phyloP scores from a whole-genome alignment of 35 echinoderm and acorn worm species.

The Anneissia japonica region DNA sequence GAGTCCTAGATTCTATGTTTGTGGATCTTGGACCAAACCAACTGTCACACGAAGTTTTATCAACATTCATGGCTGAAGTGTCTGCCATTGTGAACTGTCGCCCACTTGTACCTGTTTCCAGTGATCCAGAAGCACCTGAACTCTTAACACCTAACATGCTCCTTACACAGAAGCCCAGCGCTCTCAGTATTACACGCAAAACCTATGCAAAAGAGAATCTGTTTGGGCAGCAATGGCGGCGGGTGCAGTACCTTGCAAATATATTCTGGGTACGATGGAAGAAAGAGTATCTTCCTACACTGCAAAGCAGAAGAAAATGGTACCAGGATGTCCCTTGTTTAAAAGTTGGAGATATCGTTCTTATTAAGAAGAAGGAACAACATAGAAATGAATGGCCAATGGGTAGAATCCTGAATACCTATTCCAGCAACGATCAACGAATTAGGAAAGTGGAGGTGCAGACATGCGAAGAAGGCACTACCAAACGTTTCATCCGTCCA shows the following conservation, averaged over 20 bases:
- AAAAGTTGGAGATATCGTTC: background rate
- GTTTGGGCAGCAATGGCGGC: background rate
- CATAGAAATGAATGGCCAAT: background rate
- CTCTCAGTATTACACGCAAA: background rate
- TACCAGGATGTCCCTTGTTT: background rate
- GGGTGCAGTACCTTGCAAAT: background rate
- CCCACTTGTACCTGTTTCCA: slow-evolving; percentile 29
- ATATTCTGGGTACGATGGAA: too few relatives aligned
- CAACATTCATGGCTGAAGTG: slow-evolving; percentile 38
- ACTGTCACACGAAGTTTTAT: slow-evolving; percentile 9
- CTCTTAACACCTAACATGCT: background rate
- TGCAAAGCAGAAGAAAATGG: background rate
- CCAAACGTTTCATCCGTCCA: too few relatives aligned
- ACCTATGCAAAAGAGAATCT: background rate
- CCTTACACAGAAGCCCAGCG: too few relatives aligned
- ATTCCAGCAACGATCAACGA: background rate
- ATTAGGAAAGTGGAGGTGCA: background rate
- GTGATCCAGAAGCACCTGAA: slow-evolving; percentile 24
- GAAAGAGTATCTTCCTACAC: too few relatives aligned
- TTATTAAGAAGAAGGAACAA: background rate
- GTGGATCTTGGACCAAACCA: background rate
- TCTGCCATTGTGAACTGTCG: slow-evolving; percentile 26
- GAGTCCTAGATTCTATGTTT: slow-evolving; percentile 13
- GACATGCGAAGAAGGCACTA: background rate
- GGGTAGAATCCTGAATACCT: background rate